Percentiles rank a stretch among this genome's conserved stretches.
These are phyloP conservation scores for Coranthus polyacanthus DNA, from an alignment of 2,797 vertebrate species.

Conservation along the genomic window DNA sequence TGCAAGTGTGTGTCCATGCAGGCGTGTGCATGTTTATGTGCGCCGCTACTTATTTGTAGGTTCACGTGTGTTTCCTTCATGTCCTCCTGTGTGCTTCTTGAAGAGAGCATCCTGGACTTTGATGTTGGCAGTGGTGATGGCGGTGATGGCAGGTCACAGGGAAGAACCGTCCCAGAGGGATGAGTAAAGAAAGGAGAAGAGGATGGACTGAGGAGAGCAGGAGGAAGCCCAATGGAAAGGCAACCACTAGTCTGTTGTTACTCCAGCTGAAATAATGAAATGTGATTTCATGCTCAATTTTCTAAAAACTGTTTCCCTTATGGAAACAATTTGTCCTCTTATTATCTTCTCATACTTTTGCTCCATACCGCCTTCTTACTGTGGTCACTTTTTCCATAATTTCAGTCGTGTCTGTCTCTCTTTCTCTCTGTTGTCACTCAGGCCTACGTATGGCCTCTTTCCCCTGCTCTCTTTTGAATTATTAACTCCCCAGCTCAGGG, in stretches of 20 bases:
- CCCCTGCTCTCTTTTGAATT: slow-evolving; percentile 82
- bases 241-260: neutral
- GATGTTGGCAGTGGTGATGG: slow-evolving; percentile 60
- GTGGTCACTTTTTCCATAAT: slow-evolving; percentile 34
- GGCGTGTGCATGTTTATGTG: slow-evolving; percentile 26
- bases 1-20: slow-evolving; percentile 10
- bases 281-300: neutral
- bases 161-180: slow-evolving; percentile 65
- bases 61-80: slow-evolving; percentile 43
- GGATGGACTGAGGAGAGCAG: slow-evolving; percentile 22
- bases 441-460: slow-evolving; percentile 64
- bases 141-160: slow-evolving; percentile 59
- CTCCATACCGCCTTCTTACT: neutral
- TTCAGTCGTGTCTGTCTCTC: slow-evolving; percentile 29
- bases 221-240: slow-evolving; percentile 3
- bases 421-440: slow-evolving; percentile 68
- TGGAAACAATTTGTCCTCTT: slow-evolving; percentile 2
- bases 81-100: slow-evolving; percentile 59
- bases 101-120: slow-evolving; percentile 74
- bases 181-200: slow-evolving; percentile 37
- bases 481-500: slow-evolving; percentile 84
- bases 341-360: slow-evolving; percentile 5
- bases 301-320: neutral
- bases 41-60: slow-evolving; percentile 21
- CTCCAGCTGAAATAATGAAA: slow-evolving; percentile 9